Conservation (phyloP, 2,888 invertebrate species). For the Erebia aethiops region DNA sequence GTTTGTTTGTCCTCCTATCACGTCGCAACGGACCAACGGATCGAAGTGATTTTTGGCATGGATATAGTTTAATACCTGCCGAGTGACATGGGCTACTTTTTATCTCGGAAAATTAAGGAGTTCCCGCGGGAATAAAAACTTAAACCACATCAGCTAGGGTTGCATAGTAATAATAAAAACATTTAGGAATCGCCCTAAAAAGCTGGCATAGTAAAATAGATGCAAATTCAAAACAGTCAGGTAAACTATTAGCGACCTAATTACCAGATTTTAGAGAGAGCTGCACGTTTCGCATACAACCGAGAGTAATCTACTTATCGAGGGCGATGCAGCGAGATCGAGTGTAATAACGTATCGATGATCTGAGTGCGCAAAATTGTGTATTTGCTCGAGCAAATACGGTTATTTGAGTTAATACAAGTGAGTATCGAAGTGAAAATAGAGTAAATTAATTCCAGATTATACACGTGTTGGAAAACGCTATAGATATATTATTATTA, state of each 20-base stretch:
- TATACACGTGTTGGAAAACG: background rate
- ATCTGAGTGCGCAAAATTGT: slow-evolving; percentile 29
- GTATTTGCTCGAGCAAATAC: slow-evolving; percentile 25
- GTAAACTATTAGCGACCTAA: slow-evolving; percentile 38
- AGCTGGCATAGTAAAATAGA: slow-evolving; percentile 22
- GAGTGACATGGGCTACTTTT: too few relatives aligned
- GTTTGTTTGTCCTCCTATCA: too few relatives aligned
- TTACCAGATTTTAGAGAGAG: slow-evolving; percentile 39
- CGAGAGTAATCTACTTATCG: slow-evolving; percentile 37
- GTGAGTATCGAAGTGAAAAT: background rate
- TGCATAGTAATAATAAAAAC: background rate
- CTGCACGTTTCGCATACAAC: slow-evolving; percentile 32
- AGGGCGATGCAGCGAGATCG: slow-evolving; percentile 35
- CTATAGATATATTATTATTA: too few relatives aligned
- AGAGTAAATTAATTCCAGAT: background rate
- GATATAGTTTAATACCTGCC: too few relatives aligned
- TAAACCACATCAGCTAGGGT: too few relatives aligned
- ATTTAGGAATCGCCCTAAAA: background rate
- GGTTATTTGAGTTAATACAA: slow-evolving; percentile 21
- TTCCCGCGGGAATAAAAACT: too few relatives aligned
- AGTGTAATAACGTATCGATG: slow-evolving; percentile 37
- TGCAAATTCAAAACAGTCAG: slow-evolving; percentile 33
- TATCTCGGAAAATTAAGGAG: too few relatives aligned
- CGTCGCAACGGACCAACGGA: too few relatives aligned
- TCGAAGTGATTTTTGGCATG: too few relatives aligned